phyloP scores from a whole-genome alignment of 2,797 vertebrate species.

The Manis pentadactyla region DNA sequence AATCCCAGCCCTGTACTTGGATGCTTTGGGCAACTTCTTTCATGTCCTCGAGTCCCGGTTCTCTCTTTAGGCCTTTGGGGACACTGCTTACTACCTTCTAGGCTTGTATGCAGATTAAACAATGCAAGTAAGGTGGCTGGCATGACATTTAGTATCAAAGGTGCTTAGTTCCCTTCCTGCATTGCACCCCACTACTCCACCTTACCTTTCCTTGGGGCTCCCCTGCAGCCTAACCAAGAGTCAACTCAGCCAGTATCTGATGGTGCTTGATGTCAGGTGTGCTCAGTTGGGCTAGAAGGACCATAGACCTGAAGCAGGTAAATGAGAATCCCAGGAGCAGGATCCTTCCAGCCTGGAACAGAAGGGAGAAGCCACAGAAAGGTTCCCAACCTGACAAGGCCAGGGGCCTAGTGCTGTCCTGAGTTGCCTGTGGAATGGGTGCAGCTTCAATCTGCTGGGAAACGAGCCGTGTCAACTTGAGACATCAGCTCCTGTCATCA shows the following conservation, averaged over 20 bases:
- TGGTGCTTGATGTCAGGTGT: background rate
- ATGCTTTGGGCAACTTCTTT: background rate
- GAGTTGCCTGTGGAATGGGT: background rate
- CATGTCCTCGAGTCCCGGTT: background rate
- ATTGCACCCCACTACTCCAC: background rate
- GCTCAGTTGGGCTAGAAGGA: background rate
- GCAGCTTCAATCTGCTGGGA: background rate
- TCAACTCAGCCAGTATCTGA: background rate
- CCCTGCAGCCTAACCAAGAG: background rate
- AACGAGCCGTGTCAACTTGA: background rate
- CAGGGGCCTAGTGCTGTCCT: background rate
- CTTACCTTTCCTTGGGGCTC: background rate
- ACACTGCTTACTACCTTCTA: background rate
- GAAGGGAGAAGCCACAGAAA: background rate
- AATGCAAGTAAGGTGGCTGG: background rate
- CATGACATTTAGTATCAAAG: background rate
- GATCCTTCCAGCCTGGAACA: background rate
- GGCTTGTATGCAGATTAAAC: conserved; percentile 30
- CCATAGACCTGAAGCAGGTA: background rate
- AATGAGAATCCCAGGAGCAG: background rate
- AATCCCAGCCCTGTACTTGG: background rate
- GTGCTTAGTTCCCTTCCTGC: background rate
- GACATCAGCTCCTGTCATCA: background rate
- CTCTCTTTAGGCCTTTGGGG: background rate
- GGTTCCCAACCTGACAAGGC: background rate